phyloP scores from a whole-genome alignment of 2,797 vertebrate genomes.

The Spinus pinus region DNA sequence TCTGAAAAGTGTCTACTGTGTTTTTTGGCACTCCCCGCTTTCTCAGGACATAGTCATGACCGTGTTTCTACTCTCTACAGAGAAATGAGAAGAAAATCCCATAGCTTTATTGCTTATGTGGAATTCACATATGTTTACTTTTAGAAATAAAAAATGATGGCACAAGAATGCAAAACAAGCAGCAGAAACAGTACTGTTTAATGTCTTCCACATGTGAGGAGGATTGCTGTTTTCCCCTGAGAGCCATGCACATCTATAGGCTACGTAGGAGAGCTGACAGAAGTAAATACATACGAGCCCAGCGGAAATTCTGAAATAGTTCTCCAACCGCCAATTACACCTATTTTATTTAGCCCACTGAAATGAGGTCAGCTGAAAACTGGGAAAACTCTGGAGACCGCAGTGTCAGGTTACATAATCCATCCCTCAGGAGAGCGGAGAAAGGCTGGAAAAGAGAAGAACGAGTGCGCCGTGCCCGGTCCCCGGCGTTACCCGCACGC shows the following conservation, averaged over 20 bases:
- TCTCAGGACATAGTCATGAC: not conserved
- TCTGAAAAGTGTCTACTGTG: conserved; percentile 30
- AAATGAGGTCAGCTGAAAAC: not conserved
- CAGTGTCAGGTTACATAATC: not conserved
- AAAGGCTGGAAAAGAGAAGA: not conserved
- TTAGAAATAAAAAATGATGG: conserved; percentile 29
- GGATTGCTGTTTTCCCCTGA: conserved; percentile 17
- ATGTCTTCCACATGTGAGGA: conserved; percentile 21
- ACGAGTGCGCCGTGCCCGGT: accelerated
- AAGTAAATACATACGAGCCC: not conserved
- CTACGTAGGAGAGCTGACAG: not conserved
- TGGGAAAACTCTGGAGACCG: not conserved
- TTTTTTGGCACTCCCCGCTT: conserved; percentile 23
- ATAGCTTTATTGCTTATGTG: not conserved
- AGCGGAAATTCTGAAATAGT: not conserved
- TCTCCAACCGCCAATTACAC: not conserved
- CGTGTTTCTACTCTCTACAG: not conserved
- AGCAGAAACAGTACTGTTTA: not conserved
- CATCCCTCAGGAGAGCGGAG: not conserved
- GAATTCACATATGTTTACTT: not conserved
- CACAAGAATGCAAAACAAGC: not conserved
- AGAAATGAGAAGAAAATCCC: not conserved
- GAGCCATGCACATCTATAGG: not conserved
- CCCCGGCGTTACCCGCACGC: not conserved
- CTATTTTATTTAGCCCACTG: not conserved